Conservation (phyloP, 2,113 vertebrate species). For the Ondatra zibethicus region DNA sequence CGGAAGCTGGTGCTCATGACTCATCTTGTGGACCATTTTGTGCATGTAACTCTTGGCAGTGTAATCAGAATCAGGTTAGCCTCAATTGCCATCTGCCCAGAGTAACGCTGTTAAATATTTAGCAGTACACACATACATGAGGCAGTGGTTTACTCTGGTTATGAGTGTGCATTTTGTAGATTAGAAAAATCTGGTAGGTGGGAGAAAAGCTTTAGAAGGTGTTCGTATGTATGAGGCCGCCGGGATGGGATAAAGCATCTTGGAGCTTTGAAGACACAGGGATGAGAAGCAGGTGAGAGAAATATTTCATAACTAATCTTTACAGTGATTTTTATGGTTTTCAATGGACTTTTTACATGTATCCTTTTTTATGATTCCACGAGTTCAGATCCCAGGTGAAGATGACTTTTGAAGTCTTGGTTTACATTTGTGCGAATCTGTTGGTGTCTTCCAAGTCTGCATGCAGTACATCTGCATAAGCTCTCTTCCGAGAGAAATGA, state of each 20-base stretch:
- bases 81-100: neutral
- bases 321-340: neutral
- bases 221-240: too few species aligned
- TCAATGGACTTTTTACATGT: neutral
- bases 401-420: neutral
- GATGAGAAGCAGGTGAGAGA: neutral
- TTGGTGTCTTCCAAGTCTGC: neutral
- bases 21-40: neutral
- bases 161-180: constrained; percentile 5
- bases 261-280: neutral
- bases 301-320: neutral
- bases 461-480: too few species aligned
- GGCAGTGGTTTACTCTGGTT: neutral
- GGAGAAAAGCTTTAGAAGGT: neutral
- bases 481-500: neutral
- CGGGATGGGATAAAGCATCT: neutral
- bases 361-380: neutral
- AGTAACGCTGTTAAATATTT: neutral
- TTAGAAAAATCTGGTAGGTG: neutral
- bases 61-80: neutral
- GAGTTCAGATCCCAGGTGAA: neutral
- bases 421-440: neutral
- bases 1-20: neutral
- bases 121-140: neutral
- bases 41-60: neutral